Base-by-base conservation (phyloP, 2,888 invertebrate species). In the Lasius platythorax region DNA sequence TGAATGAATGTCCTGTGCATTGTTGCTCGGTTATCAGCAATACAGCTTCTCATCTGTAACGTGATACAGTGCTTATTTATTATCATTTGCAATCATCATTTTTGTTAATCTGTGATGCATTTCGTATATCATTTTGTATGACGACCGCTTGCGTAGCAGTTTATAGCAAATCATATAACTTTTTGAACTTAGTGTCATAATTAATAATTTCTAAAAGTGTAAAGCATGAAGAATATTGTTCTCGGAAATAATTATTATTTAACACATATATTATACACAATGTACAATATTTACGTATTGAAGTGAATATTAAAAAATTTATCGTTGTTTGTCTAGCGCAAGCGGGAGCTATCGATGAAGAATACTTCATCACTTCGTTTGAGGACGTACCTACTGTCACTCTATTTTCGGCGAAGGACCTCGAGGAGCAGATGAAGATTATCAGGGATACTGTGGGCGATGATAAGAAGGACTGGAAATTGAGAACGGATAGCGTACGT, bases 391-490 rank as follows among this genome's bases (percentile, higher is more conserved):
- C 98, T 8, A 97, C 97, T 70, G 96, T 98, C 23, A 97, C 97
- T 90, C 96, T 99, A 90, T 99, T 98, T 95, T 97, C 98, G 37
- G 96, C 96, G 15, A 96, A 97, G 87, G 99, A 99, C 88, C 96
- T 99, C 67, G 97, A 97, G 91, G 98, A 98, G 88, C 96, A 97
- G 83, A 96, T 98, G 94, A 96, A 97, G 53, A 96, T 96, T 91
- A 97, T 98, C 74, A 96, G 97, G 91, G 97, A 97, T 3, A 96
- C 96, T 61, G 96, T 99, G 78, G 97, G 97, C 2, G 98, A 99
- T 95, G 96, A 97, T 64, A 97, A 96, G 91, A 97, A 97, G 91
- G 98, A 99, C 94, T 99, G 99, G 99, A 99, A 98, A 95, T 98
- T 98, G 95, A 96, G 99, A 84, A 97, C 98, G n/a, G 99, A 99